Base-by-base conservation (phyloP, 2,113 vertebrate genomes). In the Centrocercus urophasianus region DNA sequence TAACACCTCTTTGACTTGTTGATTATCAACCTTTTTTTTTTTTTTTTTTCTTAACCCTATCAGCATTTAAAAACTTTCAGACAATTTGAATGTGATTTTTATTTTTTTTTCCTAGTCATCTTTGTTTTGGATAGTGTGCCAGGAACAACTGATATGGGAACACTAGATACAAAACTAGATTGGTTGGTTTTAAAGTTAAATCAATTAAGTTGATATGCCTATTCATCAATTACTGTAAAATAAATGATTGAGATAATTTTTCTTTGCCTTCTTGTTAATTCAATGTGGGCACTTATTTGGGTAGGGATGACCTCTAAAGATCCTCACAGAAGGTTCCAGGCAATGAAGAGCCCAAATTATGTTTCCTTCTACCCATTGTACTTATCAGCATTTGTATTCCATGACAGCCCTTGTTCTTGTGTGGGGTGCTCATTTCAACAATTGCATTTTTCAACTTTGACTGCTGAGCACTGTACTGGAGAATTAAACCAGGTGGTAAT, bases 331-430 rank as follows among this genome's bases (percentile, higher is more conserved):
- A 19, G 30, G 27, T 36, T 43, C 25, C 52, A 32, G 0, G 7
- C 0, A 1, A 6, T 0, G 1, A 56, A 17, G 10, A 0, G 11
- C 17, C 64, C 66, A 66, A 74, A 7, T 38, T 1, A 0, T 18
- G 18, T 22, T 45, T 15, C 13, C 8, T 28, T 3, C 21, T 28
- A 38, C 54, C 21, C 6, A 0, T 18, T 17, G 9, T 25, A 38
- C 34, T 20, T 6, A 4, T 40, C 32, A 40, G 36, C 30, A 18
- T 0, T 3, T 11, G 8, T 22, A 17, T 17, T 47, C 3, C 17
- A 2, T 27, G 28, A 28, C 43, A 69, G 17, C 4, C 1, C 11
- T 61, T 30, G 11, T 6, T 64, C 17, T n/a, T 72, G 48, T 40
- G 11, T 27, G 20, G 16, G 61, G 6, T 32, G 25, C 10, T 15